A percentile compares a stretch with the other conserved stretches of the same genome.
phyloP scores from a whole-genome alignment of 2,113 vertebrate species.

The Argyrosomus japonicus region DNA sequence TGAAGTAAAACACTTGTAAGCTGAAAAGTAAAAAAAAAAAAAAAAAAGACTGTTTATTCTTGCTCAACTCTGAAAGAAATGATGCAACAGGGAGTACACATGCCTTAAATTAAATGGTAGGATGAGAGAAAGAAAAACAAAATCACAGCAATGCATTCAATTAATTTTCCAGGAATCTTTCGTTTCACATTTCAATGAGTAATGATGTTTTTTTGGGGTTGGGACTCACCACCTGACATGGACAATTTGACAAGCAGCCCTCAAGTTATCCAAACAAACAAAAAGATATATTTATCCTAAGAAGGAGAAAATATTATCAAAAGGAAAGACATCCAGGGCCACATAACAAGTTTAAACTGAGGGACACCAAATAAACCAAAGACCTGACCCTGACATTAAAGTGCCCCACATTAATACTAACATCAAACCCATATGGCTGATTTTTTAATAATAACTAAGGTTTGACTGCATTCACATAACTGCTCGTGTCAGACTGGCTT shows the following conservation, averaged over 20 bases:
- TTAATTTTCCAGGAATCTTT: slow-evolving; percentile 69
- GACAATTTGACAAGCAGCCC: background rate
- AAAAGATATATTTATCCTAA: background rate
- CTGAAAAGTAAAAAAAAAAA: slow-evolving; percentile 10
- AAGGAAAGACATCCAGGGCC: background rate
- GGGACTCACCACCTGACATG: slow-evolving; percentile 17
- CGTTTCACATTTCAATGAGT: slow-evolving; percentile 37
- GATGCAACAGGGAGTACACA: slow-evolving; percentile 62
- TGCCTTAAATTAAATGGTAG: slow-evolving; percentile 39
- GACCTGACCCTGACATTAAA: background rate
- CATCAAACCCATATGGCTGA: background rate
- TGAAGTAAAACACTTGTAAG: slow-evolving; percentile 36
- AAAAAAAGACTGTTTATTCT: slow-evolving; percentile 37
- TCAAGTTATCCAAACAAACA: background rate
- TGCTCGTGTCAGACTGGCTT: background rate
- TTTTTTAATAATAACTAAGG: background rate
- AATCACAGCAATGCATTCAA: slow-evolving; percentile 48
- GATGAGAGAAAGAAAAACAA: background rate
- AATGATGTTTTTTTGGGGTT: slow-evolving; percentile 5
- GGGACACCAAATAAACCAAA: no score
- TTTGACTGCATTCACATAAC: background rate
- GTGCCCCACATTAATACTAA: background rate
- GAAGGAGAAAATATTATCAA: background rate
- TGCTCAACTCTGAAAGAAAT: slow-evolving; percentile 47
- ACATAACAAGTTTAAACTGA: background rate